A percentile compares a stretch with the other conserved stretches of the same genome.
Evolutionary conservation across 2,113 vertebrate species (phyloP).

Genomic region (Halcyon senegalensis): DNA sequence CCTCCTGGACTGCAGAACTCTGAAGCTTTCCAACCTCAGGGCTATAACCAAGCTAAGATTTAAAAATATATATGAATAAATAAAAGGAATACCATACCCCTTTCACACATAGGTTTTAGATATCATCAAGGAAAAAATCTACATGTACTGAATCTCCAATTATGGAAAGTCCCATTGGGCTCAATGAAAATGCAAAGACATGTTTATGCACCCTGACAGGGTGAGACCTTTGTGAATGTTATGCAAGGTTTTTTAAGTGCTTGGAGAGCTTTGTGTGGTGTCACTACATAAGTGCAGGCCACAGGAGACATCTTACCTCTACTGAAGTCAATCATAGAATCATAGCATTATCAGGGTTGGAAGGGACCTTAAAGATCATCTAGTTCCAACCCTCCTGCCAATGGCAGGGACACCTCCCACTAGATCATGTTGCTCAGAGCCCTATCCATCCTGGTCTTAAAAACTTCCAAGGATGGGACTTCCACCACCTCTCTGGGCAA

Average conservation of each 20-base stretch:
- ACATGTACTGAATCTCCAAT: background rate
- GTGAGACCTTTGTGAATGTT: background rate
- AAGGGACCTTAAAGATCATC: no score
- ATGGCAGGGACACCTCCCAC: no score
- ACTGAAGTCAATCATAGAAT: background rate
- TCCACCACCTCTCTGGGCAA: no score
- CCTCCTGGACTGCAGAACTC: background rate
- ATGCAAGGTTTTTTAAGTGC: background rate
- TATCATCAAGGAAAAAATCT: background rate
- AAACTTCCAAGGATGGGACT: no score
- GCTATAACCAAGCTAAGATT: background rate
- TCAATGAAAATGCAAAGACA: background rate
- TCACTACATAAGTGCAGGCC: accelerated
- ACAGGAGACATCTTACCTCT: background rate
- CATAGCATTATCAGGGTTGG: no score
- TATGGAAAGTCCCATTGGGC: background rate
- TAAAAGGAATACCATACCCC: background rate
- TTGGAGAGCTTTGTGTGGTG: background rate
- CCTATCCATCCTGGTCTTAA: no score
- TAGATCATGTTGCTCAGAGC: no score
- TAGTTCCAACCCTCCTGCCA: no score
- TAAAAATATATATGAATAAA: background rate
- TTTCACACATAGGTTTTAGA: background rate
- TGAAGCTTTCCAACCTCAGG: background rate
- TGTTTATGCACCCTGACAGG: background rate